Base-by-base conservation (phyloP, 2,888 invertebrate genomes). In the Empis livida region DNA sequence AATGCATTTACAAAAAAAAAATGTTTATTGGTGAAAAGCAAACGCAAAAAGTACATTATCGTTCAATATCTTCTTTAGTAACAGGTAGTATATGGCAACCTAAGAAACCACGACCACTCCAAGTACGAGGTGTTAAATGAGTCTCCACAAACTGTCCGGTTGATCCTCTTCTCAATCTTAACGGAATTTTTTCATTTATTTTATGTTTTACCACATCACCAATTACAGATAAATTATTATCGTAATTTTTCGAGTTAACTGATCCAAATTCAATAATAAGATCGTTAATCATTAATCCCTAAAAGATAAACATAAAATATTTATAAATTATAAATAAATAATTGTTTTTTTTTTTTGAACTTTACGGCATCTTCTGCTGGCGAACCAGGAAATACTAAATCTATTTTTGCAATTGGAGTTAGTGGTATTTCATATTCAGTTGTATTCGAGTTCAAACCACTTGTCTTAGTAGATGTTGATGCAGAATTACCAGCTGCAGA, bases 301-400 rank as follows among this genome's bases (percentile, higher is more conserved):
- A 65, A 40, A 65, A 67, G n/a, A n/a, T n/a, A n/a, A n/a, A n/a
- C n/a, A 51, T 47, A 47, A 51, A 46, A n/a, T 13, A 2, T 35
- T 66, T 41, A 42, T 32, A 11, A 43, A 31, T 30, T 13, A 43
- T 20, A 37, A 32, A 44, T 35, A 38, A 20, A 41, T 16, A 14
- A n/a, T n/a, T n/a, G n/a, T n/a, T n/a, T n/a, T 27, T 31, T 35
- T 23, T 45, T 27, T 10, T 31, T 41, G 31, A 49, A 43, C 62
- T 77, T 74, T 69, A 90, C 90, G 44, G 86, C 87, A 55, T 74
- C 65, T 59, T 84, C 82, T n/a, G 92, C 89, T 11, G 92, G 92
- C 1, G 91, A 92, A 23, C 80, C 82, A 42, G 76, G 69, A 42
- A 79, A 79, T 8, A 93, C 85, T 46, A 79, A 65, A 51, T 82